phyloP scores from a whole-genome alignment of 64 coral and sea anemone genomes.

The Pocillopora verrucosa region DNA sequence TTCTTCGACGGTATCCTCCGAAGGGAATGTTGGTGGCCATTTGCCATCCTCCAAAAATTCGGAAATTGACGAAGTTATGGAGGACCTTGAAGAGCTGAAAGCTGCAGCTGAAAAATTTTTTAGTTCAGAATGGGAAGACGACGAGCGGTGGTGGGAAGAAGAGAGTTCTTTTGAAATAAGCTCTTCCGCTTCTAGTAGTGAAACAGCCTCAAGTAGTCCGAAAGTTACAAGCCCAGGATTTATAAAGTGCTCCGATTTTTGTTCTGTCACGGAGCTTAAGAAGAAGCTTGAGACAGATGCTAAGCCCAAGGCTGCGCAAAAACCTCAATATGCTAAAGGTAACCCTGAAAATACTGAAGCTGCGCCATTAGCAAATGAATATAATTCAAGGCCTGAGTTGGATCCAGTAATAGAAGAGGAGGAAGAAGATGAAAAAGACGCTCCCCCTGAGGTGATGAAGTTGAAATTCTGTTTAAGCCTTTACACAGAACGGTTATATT shows the following conservation, averaged over 20 bases:
- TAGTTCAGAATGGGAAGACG: conserved; percentile 34
- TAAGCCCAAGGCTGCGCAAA: not conserved
- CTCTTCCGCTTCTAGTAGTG: conserved; percentile 6
- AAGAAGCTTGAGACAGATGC: not conserved
- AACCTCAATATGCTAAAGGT: not conserved
- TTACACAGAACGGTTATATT: conserved; percentile 90
- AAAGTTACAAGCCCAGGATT: not conserved
- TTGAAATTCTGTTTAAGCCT: conserved; percentile 82
- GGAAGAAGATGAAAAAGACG: not conserved
- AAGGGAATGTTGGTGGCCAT: not conserved
- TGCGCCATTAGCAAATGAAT: not conserved
- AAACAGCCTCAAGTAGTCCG: conserved; percentile 21
- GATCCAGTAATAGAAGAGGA: not conserved
- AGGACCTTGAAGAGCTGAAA: conserved; percentile 52
- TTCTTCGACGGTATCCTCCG: not conserved
- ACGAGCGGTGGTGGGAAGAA: conserved; percentile 11
- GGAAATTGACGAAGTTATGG: not conserved
- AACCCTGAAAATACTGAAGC: not conserved
- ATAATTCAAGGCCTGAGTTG: not conserved
- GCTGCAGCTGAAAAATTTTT: conserved; percentile 54
- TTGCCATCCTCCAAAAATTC: not conserved
- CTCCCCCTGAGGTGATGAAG: conserved; percentile 46
- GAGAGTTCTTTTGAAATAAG: not conserved
- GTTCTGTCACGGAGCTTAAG: not conserved
- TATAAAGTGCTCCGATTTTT: conserved; percentile 31